Conservation (phyloP, 2,888 invertebrate species). For the Leuctra nigra region DNA sequence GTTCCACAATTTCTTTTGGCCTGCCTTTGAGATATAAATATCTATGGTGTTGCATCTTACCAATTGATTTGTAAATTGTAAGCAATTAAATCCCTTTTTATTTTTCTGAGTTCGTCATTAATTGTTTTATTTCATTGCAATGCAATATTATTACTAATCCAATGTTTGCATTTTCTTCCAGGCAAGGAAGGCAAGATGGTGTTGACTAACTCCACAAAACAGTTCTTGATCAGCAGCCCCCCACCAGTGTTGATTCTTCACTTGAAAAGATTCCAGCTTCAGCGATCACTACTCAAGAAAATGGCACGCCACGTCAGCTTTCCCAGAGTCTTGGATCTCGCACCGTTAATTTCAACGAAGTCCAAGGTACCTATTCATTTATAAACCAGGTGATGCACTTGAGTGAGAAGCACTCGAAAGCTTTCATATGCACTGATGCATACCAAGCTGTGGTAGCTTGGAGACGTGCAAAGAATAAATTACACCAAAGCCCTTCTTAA, state of each 20-base stretch:
- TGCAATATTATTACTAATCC: neutral
- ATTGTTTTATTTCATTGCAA: neutral
- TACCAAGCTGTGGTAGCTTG: too few relatives aligned
- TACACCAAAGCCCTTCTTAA: too few relatives aligned
- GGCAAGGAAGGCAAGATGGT: constrained; percentile 54
- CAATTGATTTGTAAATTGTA: too few relatives aligned
- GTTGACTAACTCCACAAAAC: constrained; percentile 75
- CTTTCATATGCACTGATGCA: too few relatives aligned
- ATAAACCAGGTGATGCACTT: too few relatives aligned
- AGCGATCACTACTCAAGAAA: constrained; percentile 60
- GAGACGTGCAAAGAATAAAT: too few relatives aligned
- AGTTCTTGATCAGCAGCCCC: constrained; percentile 80
- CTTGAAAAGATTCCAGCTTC: constrained; percentile 89
- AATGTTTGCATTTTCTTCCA: constrained; percentile 3
- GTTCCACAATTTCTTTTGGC: too few relatives aligned
- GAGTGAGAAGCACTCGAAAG: too few relatives aligned
- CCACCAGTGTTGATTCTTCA: constrained; percentile 93
- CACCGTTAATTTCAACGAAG: constrained; percentile 75
- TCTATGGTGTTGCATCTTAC: too few relatives aligned
- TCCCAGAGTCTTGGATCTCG: constrained; percentile 75
- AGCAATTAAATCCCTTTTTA: too few relatives aligned
- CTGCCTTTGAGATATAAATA: too few relatives aligned
- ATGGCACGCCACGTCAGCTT: constrained; percentile 82
- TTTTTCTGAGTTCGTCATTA: too few relatives aligned
- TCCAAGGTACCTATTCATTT: neutral